These are phyloP conservation scores for Amphipoea lucens DNA, from an alignment of 2,888 invertebrate genomes.

Conservation along the genomic window DNA sequence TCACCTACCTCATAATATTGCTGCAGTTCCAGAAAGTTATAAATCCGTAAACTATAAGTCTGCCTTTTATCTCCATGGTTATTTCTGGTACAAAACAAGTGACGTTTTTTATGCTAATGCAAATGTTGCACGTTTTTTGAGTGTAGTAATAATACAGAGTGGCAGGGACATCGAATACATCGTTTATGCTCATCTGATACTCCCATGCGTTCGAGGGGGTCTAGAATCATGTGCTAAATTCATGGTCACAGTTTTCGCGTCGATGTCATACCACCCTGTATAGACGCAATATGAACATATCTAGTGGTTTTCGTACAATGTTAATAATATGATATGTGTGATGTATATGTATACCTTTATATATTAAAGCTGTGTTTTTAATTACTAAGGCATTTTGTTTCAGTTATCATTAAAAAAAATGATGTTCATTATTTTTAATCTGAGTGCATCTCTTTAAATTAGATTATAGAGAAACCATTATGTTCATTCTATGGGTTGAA, in stretches of 20 bases:
- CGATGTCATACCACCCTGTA: too few relatives aligned
- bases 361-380: constrained; percentile 12
- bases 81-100: background rate
- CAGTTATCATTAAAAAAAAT: background rate
- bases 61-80: background rate
- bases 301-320: background rate
- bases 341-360: background rate
- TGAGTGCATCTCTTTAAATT: background rate
- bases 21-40: constrained; percentile 83
- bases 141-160: constrained; percentile 1
- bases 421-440: background rate
- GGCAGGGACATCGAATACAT: background rate
- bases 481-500: background rate
- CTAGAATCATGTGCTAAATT: background rate
- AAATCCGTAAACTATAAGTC: constrained; percentile 60
- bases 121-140: constrained; percentile 37
- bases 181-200: background rate
- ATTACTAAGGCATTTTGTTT: background rate
- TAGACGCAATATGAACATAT: background rate
- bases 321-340: constrained; percentile 19
- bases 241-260: too few relatives aligned
- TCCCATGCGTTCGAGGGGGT: background rate
- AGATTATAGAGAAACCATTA: background rate
- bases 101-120: background rate
- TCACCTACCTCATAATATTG: constrained; percentile 83